Conservation (phyloP, 2,888 invertebrate species). For the Melieria picta region DNA sequence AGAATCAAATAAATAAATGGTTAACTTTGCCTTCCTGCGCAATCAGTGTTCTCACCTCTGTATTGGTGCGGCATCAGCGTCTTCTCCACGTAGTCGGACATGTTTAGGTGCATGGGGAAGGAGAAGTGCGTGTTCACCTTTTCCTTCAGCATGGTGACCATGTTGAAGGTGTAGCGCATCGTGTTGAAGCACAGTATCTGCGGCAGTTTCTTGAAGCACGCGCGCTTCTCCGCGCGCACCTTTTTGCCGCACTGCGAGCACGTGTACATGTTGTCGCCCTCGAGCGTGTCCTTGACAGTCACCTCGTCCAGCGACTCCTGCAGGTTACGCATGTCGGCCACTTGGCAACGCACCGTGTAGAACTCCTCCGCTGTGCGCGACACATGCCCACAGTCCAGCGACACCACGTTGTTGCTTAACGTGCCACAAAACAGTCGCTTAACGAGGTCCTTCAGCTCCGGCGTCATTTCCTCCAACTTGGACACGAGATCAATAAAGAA, state of each 20-base stretch:
- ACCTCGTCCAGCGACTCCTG: constrained; percentile 96
- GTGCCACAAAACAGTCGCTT: constrained; percentile 94
- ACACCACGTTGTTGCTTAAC: constrained; percentile 94
- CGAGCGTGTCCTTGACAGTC: constrained; percentile 95
- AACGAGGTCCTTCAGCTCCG: constrained; percentile 86
- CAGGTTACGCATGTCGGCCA: constrained; percentile 94
- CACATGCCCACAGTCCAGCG: constrained; percentile 94
- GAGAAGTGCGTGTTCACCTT: constrained; percentile 98
- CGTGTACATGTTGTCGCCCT: constrained; percentile 98
- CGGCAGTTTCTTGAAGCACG: constrained; percentile 93
- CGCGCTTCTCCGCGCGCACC: constrained; percentile 93
- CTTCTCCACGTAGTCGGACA: constrained; percentile 95
- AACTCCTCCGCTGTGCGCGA: constrained; percentile 95
- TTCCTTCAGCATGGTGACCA: constrained; percentile 97
- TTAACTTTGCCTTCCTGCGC: neutral
- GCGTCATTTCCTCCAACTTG: constrained; percentile 95
- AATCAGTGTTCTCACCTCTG: constrained; percentile 69
- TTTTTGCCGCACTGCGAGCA: constrained; percentile 95
- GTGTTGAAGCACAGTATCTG: constrained; percentile 95
- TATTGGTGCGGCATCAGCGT: constrained; percentile 91
- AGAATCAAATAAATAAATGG: neutral
- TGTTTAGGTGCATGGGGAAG: constrained; percentile 91
- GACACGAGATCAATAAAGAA: constrained; percentile 97
- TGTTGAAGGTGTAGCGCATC: constrained; percentile 97
- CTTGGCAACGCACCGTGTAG: constrained; percentile 95